Conservation (phyloP, 2,113 vertebrate species). For the Lepus timidus region DNA sequence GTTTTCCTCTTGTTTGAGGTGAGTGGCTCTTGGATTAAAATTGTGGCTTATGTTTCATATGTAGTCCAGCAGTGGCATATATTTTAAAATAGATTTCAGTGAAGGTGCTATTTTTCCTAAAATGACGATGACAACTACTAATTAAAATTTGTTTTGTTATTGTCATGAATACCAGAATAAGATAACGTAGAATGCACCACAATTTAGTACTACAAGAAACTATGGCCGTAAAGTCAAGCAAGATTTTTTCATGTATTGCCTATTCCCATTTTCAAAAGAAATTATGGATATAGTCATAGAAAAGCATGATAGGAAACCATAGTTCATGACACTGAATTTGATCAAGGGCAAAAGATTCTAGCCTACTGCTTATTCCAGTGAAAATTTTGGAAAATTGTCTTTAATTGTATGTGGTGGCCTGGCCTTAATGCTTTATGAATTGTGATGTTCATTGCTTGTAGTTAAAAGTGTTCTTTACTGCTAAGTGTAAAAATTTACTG, state of each 20-base stretch:
- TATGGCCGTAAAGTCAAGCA: not conserved
- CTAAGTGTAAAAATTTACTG: not conserved
- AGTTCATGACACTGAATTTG: not conserved
- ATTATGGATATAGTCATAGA: not conserved
- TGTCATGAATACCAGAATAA: not conserved
- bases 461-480: not conserved
- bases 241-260: not conserved
- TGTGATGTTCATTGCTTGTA: conserved; percentile 15
- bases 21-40: not conserved
- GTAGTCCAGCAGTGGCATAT: not conserved
- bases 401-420: not conserved
- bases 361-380: not conserved
- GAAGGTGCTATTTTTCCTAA: not conserved
- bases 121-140: not conserved
- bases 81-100: conserved; percentile 24
- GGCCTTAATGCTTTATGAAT: not conserved
- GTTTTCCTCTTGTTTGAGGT: not conserved
- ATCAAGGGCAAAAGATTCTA: not conserved
- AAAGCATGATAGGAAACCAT: not conserved
- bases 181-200: not conserved
- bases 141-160: conserved; percentile 23
- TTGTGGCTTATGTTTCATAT: not conserved
- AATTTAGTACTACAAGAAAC: not conserved
- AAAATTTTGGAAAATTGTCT: conserved; percentile 50
- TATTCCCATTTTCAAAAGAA: conserved; percentile 48